Conservation (phyloP, 2,797 vertebrate species). For the Neomorphus geoffroyi region DNA sequence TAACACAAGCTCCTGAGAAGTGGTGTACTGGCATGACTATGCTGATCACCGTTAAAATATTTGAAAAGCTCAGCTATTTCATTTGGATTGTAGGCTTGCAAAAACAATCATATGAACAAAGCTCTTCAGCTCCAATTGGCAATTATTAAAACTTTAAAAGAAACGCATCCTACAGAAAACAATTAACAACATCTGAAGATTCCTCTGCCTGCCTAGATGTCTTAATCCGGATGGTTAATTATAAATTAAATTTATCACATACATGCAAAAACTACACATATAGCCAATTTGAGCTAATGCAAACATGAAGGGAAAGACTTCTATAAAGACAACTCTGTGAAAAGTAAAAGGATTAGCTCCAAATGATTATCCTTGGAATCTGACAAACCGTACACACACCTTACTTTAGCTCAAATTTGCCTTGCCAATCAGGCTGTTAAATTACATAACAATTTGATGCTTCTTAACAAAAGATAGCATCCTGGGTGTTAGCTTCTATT, state of each 20-base stretch:
- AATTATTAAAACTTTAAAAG: constrained; percentile 62
- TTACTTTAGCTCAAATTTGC: constrained; percentile 41
- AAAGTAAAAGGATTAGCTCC: constrained; percentile 58
- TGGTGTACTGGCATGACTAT: not conserved
- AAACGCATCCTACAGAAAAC: constrained; percentile 42
- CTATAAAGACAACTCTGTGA: not conserved
- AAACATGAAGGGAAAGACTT: constrained; percentile 20
- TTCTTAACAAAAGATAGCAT: constrained; percentile 52
- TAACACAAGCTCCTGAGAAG: not conserved
- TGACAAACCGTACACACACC: not conserved
- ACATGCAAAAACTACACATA: constrained; percentile 19
- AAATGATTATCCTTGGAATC: constrained; percentile 40
- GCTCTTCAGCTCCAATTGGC: not conserved
- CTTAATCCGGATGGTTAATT: constrained; percentile 59
- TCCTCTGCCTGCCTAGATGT: constrained; percentile 14
- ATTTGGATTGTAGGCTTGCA: not conserved
- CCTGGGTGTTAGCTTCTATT: not conserved
- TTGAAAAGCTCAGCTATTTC: not conserved
- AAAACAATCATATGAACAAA: constrained; percentile 2
- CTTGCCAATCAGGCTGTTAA: constrained; percentile 38
- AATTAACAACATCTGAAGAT: constrained; percentile 51
- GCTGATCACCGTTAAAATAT: not conserved
- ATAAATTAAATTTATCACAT: constrained; percentile 48
- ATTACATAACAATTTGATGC: constrained; percentile 43
- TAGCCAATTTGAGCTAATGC: constrained; percentile 20